Evolutionary conservation across 2,113 vertebrate genomes (phyloP), one percentile per base, ranked within the genome.

Genomic region (Dromaius novaehollandiae): DNA sequence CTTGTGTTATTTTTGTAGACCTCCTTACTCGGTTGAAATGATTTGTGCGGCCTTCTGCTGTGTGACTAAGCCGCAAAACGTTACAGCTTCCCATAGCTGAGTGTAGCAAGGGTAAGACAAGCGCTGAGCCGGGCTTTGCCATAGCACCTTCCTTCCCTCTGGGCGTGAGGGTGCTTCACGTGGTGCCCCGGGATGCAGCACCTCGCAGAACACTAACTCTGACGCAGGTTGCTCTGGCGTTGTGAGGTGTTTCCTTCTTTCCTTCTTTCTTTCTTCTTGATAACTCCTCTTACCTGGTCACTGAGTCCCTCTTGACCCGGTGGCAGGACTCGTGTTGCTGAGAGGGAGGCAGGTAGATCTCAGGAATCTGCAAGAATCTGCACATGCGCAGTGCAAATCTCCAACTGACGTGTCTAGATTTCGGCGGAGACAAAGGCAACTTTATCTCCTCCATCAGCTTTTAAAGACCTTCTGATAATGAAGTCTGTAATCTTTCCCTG

Each of bases 191-290:
- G 44, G 61, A 53, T 64, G 68, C 55, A 82, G 68, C 73, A 34
- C 26, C 0, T 0, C 0, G 0, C 48, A 1, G 5, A 90, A 28
- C 2, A 1, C 65, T 71, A 60, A 14, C 30, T n/a, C 38, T 38
- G 48, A n/a, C 1, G 1, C 34, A 38, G 34, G 24, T 18, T 70
- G 44, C 48, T 82, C n/a, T 0, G 2, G 24, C n/a, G n/a, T 66
- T 55, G 32, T 20, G 48, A 86, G 53, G 7, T 32, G 17, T 81
- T 87, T n/a, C 16, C 5, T 50, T 15, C 7, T 55, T 38, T 21
- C 13, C 82, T 56, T 63, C 11, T 79, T 76, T 69, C 15, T 60
- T 38, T 61, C 16, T 71, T 61, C 24, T 34, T 61, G 46, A 20
- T 74, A 65, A n/a, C 42, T 79, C 53, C 32, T 32, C 69, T 94